These are phyloP conservation scores for Luidia sarsii DNA, from an alignment of 53 echinoderm and acorn worm species.

Conservation along the genomic window DNA sequence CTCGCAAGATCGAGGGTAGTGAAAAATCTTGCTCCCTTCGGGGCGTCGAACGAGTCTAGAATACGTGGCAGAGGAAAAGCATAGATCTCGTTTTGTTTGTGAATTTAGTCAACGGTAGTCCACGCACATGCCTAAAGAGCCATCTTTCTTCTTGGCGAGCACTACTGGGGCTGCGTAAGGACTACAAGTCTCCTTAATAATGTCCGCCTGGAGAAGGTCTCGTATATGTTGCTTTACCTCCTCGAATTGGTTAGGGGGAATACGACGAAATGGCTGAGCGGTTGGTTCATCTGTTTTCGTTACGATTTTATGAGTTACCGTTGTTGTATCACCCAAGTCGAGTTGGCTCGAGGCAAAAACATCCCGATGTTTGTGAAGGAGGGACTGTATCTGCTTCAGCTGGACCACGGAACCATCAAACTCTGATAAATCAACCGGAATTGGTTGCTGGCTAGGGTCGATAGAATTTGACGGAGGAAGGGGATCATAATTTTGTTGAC, in stretches of 20 bases:
- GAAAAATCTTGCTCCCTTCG: not conserved
- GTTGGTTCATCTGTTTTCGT: not conserved
- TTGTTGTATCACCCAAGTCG: not conserved
- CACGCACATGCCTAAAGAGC: constrained; percentile 26
- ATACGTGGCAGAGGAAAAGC: constrained; percentile 16
- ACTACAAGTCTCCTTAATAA: constrained; percentile 53
- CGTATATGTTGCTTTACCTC: constrained; percentile 57
- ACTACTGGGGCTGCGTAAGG: constrained; percentile 55
- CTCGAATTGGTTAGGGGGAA: constrained; percentile 58
- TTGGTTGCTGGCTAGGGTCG: no score
- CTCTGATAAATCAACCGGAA: not conserved
- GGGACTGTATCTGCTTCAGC: not conserved
- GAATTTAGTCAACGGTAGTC: constrained; percentile 12
- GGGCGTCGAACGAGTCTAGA: not conserved
- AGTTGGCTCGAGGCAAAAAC: not conserved
- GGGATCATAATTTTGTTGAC: not conserved
- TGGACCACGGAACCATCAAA: not conserved
- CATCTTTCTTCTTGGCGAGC: constrained; percentile 44
- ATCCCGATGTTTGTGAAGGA: constrained; percentile 19
- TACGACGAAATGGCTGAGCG: constrained; percentile 33
- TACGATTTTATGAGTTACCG: not conserved
- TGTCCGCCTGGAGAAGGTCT: constrained; percentile 31
- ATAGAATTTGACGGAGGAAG: not conserved
- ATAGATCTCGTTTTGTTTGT: constrained; percentile 6
- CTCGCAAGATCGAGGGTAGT: constrained; percentile 2